Base-by-base conservation (phyloP, 2,113 vertebrate species). In the Corythaixoides concolor region DNA sequence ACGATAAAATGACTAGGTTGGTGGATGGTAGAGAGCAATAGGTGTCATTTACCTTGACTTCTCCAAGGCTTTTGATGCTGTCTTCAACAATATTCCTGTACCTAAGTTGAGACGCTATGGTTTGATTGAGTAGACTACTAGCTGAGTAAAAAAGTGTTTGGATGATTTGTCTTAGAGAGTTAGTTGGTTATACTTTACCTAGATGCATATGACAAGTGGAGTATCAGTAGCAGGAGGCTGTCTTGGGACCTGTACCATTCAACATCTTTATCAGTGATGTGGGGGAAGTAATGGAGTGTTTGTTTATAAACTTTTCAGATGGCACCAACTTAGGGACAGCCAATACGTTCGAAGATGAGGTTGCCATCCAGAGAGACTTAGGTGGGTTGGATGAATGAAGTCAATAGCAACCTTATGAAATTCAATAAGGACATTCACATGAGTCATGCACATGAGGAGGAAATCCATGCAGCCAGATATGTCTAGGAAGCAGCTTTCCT, bases 161-260 rank as follows among this genome's bases (percentile, higher is more conserved):
- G 59, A 33, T 37, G 0, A 28, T 85, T 88, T 23, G 1, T 0
- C 0, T 60, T 39, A 27, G 16, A 28, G 43, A 43, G 39, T 49
- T 64, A n/a, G 24, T 27, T 33, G 21, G 12, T 64, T 70, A 17
- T 47, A 6, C 17, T 78, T 7, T 50, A 56, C 30, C 3, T 55
- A 45, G 33, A 16, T 68, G 23, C 2, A 4, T 28, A 11, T 55
- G 55, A 60, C 30, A 73, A 70, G 35, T 28, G 23, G 17, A 85
- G 12, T 22, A 56, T 12, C 22, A n/a, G 7, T 52, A 23, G 15
- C 19, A 59, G 22, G 28, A 8, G 15, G 1, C 22, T 41, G 3
- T 37, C 43, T 23, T 73, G n/a, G 49, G 28, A 55, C 20, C 17
- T 60, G 6, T 14, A 8, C 18, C 16, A n/a, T 64, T 66, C 23